These are phyloP conservation scores for Rotaria magnacalcarata DNA, from an alignment of 2,888 invertebrate genomes.

Conservation along the genomic window DNA sequence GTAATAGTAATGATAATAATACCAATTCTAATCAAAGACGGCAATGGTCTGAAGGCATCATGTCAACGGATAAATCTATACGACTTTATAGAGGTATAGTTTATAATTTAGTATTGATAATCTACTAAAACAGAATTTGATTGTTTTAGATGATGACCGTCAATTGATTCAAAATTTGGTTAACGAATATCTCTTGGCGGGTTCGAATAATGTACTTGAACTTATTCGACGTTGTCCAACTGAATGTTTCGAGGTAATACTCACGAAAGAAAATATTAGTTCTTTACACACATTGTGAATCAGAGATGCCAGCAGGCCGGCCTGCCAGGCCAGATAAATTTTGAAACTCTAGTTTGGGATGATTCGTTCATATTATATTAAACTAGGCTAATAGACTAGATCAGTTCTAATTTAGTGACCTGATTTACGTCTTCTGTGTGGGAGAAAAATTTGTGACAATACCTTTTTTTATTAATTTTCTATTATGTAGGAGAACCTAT, in stretches of 20 bases:
- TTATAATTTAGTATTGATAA: neutral
- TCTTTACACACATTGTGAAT: too few relatives aligned
- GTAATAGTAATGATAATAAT: neutral
- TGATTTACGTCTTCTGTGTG: too few relatives aligned
- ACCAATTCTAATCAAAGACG: neutral
- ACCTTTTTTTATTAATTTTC: too few relatives aligned
- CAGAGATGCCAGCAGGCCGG: too few relatives aligned
- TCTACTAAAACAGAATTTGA: neutral
- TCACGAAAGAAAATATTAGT: too few relatives aligned
- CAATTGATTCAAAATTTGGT: neutral
- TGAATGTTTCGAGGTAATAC: neutral
- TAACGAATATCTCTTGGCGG: neutral
- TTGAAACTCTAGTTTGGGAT: too few relatives aligned
- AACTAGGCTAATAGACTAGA: too few relatives aligned
- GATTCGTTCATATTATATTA: too few relatives aligned
- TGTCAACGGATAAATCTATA: neutral
- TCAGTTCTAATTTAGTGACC: too few relatives aligned
- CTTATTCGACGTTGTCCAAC: neutral
- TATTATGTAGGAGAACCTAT: too few relatives aligned
- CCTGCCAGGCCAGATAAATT: too few relatives aligned
- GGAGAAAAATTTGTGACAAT: too few relatives aligned
- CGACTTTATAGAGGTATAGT: neutral
- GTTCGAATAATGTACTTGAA: neutral
- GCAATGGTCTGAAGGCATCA: neutral
- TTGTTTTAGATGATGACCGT: neutral